Conservation (phyloP, 1,140 invertebrate species). For the Sycobia sp. region DNA sequence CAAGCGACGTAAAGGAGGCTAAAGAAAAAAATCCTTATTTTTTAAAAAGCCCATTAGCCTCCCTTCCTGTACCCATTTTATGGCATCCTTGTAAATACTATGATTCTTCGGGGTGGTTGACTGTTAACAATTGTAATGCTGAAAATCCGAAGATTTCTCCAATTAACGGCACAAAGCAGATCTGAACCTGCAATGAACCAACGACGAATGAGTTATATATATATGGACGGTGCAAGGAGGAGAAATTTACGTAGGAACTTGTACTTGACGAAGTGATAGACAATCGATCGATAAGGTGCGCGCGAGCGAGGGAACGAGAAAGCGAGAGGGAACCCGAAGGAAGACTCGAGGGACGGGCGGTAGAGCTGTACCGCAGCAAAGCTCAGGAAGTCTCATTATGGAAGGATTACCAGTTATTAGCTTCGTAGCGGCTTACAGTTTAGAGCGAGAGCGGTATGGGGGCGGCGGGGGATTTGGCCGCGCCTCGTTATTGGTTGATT, state of each 20-base stretch:
- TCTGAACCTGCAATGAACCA: neutral
- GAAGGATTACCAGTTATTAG: constrained; percentile 64
- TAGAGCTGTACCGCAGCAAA: neutral
- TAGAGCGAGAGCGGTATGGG: too few species aligned
- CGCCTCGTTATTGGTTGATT: constrained; percentile 33
- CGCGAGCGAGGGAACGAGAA: too few species aligned
- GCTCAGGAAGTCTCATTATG: constrained; percentile 57
- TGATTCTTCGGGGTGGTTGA: too few species aligned
- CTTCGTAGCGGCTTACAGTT: too few species aligned
- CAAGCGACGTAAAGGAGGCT: too few species aligned
- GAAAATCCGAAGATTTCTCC: constrained; percentile 8
- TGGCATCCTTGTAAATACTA: too few species aligned
- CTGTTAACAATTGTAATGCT: too few species aligned
- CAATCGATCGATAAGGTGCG: constrained; percentile 6
- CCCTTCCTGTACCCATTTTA: too few species aligned
- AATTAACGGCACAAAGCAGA: neutral
- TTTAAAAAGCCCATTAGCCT: too few species aligned
- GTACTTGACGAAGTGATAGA: neutral
- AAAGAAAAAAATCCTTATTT: too few species aligned
- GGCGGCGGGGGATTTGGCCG: too few species aligned
- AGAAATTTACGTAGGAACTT: constrained; percentile 4
- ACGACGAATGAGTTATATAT: neutral
- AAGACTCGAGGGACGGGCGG: too few species aligned
- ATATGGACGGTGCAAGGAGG: constrained; percentile 1
- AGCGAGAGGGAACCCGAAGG: constrained; percentile 32